Evolutionary conservation across 1,140 invertebrate species (phyloP).

Genomic region (Diorhabda carinulata): DNA sequence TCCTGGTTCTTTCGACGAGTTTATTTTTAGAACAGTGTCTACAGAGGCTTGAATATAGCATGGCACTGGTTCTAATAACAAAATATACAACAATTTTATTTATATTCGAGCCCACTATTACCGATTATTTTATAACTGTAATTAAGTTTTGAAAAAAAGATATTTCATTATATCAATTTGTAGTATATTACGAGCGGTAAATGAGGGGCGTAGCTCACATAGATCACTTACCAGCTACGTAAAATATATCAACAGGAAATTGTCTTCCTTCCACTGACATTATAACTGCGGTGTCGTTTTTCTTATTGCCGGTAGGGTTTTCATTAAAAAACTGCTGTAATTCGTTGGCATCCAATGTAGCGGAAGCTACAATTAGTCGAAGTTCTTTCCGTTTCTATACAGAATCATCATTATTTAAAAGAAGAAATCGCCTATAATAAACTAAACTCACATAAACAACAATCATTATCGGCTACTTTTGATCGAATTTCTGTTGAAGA

Average conservation of each 20-base stretch:
- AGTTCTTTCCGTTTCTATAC: constrained; percentile 78
- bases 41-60: constrained; percentile 88
- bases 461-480: too few relatives aligned
- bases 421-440: neutral
- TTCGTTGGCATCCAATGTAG: constrained; percentile 89
- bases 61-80: constrained; percentile 70
- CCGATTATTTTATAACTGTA: too few relatives aligned
- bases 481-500: too few relatives aligned
- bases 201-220: neutral
- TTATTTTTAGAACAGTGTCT: constrained; percentile 86
- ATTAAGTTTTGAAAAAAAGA: too few relatives aligned
- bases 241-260: constrained; percentile 86
- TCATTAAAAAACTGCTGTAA: constrained; percentile 86
- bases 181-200: neutral
- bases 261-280: constrained; percentile 85
- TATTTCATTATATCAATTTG: too few relatives aligned
- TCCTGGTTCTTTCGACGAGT: constrained; percentile 73
- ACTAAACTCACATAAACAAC: neutral
- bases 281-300: constrained; percentile 72
- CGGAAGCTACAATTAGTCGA: constrained; percentile 87
- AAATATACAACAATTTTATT: neutral
- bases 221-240: constrained; percentile 60
- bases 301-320: constrained; percentile 53
- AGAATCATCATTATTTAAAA: constrained; percentile 4
- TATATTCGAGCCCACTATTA: too few relatives aligned